A percentile compares a stretch with the other conserved stretches of the same genome.
phyloP scores from a whole-genome alignment of 2,113 vertebrate genomes.

The Triplophysa dalaica region DNA sequence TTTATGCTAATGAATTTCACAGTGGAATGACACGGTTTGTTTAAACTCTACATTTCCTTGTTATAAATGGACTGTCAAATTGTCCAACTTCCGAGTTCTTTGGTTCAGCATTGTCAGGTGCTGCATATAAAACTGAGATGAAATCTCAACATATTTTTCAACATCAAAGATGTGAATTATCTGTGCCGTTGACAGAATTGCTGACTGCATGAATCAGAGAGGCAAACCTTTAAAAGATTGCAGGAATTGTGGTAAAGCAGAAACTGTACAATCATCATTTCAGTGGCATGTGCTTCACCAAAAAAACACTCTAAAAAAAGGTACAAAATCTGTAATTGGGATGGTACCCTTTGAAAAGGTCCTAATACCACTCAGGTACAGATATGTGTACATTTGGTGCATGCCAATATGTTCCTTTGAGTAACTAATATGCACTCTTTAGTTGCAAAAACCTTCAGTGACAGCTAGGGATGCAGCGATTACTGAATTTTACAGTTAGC shows the following conservation, averaged over 20 bases:
- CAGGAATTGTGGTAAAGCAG: background rate
- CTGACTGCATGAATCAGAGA: background rate
- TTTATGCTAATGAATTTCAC: background rate
- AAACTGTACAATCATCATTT: background rate
- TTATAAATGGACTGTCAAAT: conserved; percentile 1
- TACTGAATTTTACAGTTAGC: too few relatives aligned
- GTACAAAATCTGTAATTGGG: too few relatives aligned
- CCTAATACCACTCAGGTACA: too few relatives aligned
- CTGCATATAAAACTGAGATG: background rate
- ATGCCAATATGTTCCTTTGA: too few relatives aligned
- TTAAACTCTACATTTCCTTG: background rate
- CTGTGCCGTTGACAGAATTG: background rate
- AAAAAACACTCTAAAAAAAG: too few relatives aligned
- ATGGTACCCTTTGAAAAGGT: too few relatives aligned
- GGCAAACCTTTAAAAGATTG: background rate
- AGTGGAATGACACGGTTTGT: conserved; percentile 1
- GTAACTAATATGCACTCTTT: too few relatives aligned
- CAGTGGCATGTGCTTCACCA: background rate
- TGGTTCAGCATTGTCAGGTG: background rate
- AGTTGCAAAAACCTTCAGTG: too few relatives aligned
- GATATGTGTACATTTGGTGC: too few relatives aligned
- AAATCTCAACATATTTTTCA: background rate
- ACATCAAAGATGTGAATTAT: background rate
- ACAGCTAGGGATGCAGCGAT: too few relatives aligned
- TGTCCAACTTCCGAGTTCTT: background rate